phyloP scores from a whole-genome alignment of 1,140 invertebrate species.

The Wiebesia pumilae region DNA sequence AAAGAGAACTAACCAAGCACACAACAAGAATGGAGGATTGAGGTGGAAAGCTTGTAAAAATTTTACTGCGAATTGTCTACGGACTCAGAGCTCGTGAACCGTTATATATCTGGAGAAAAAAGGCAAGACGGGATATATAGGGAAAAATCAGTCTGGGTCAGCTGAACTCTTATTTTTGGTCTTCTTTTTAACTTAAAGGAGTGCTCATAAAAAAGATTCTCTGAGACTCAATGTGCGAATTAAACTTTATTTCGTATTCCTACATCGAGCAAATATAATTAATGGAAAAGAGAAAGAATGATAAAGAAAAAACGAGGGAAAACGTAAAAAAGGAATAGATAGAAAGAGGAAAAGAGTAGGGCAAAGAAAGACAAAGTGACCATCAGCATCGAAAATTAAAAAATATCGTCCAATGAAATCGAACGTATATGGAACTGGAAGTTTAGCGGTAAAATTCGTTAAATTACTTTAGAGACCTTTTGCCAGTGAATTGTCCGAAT shows the following conservation, averaged over 20 bases:
- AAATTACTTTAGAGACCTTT: neutral
- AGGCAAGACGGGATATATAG: slow-evolving; percentile 62
- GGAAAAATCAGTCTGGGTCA: slow-evolving; percentile 73
- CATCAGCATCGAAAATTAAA: slow-evolving; percentile 31
- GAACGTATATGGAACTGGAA: neutral
- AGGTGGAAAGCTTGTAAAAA: slow-evolving; percentile 71
- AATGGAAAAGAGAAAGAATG: neutral
- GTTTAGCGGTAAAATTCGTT: slow-evolving; percentile 13
- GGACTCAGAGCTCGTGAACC: slow-evolving; percentile 65
- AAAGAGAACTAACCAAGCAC: neutral
- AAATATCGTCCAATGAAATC: slow-evolving; percentile 25
- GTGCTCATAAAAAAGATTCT: slow-evolving; percentile 19
- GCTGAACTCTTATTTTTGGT: slow-evolving; percentile 47
- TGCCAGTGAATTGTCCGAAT: neutral
- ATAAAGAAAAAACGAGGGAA: neutral
- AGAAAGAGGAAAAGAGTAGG: neutral
- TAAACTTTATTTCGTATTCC: slow-evolving; percentile 20
- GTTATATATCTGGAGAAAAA: slow-evolving; percentile 70
- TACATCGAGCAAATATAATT: no score
- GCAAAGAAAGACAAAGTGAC: neutral
- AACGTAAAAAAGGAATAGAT: neutral
- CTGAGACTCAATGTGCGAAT: neutral
- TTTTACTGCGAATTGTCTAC: slow-evolving; percentile 76
- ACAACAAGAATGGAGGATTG: slow-evolving; percentile 11
- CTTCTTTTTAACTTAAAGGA: slow-evolving; percentile 44